phyloP scores from a whole-genome alignment of 2,797 vertebrate genomes.

The Pantherophis alleghaniensis region DNA sequence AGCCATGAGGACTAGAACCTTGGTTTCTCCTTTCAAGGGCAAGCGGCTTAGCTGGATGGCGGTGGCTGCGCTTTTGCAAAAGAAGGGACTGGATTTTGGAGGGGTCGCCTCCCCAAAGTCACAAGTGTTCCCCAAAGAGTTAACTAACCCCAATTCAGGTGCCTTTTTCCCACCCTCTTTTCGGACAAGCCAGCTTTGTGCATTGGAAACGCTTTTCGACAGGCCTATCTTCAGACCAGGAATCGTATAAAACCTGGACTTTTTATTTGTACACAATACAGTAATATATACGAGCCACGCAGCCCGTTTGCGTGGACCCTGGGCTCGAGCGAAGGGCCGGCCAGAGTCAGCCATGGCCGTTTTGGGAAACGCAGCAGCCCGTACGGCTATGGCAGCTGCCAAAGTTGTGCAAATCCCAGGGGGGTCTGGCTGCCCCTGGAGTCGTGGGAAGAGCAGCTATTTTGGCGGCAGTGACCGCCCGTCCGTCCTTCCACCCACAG shows the following conservation, averaged over 20 bases:
- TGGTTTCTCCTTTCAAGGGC: neutral
- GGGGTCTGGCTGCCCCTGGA: neutral
- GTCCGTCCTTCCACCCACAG: neutral
- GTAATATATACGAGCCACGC: neutral
- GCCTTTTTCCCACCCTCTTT: neutral
- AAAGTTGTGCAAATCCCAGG: neutral
- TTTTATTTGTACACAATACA: neutral
- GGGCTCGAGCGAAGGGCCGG: neutral
- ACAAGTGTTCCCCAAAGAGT: neutral
- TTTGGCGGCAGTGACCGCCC: neutral
- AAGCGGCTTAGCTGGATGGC: neutral
- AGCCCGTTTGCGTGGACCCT: neutral
- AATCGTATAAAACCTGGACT: neutral
- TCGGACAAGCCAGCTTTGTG: neutral
- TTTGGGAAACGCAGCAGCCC: neutral
- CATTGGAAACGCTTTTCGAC: neutral
- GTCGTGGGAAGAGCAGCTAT: neutral
- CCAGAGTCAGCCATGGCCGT: neutral
- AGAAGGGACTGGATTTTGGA: neutral
- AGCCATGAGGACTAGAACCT: neutral
- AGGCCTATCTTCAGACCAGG: neutral
- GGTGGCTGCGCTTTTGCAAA: neutral
- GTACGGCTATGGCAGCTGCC: neutral
- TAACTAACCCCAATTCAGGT: neutral
- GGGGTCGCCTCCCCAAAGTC: neutral